Percentiles rank a stretch among this genome's conserved stretches.
Evolutionary conservation across 2,888 invertebrate genomes (phyloP).

Genomic region (Torymus aiolomorphi): DNA sequence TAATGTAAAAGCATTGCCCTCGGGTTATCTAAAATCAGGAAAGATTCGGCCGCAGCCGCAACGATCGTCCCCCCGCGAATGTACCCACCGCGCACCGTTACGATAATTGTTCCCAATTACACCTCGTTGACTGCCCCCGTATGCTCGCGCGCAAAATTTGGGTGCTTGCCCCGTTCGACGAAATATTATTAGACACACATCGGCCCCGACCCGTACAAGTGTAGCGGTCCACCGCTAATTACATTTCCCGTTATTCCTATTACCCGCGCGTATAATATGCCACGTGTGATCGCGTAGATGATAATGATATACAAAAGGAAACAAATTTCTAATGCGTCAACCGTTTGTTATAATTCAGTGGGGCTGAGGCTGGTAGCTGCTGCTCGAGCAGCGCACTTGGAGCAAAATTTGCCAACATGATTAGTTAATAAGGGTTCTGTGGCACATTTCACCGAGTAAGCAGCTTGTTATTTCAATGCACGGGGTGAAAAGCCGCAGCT

Average conservation of each 20-base stretch:
- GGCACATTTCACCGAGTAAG: too few species aligned
- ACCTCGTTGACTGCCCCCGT: slow-evolving; percentile 9
- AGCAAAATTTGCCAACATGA: too few species aligned
- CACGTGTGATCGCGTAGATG: slow-evolving; percentile 64
- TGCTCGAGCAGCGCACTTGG: too few species aligned
- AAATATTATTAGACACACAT: slow-evolving; percentile 38
- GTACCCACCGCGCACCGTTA: slow-evolving; percentile 11
- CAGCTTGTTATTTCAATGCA: too few species aligned
- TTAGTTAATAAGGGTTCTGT: too few species aligned
- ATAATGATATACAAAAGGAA: slow-evolving; percentile 63
- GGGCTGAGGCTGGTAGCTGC: too few species aligned
- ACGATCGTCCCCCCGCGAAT: not conserved
- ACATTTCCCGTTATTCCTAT: slow-evolving; percentile 67
- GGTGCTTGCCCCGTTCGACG: slow-evolving; percentile 32
- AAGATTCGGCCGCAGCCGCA: slow-evolving; percentile 8
- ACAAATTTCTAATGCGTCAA: slow-evolving; percentile 62
- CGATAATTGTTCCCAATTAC: slow-evolving; percentile 53
- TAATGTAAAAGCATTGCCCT: slow-evolving; percentile 15
- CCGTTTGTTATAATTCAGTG: slow-evolving; percentile 60
- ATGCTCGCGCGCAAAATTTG: slow-evolving; percentile 42
- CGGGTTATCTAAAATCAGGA: slow-evolving; percentile 41
- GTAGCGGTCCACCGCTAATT: slow-evolving; percentile 57
- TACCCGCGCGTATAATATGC: slow-evolving; percentile 66
- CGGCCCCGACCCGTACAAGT: not conserved
- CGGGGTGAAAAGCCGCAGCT: too few species aligned